phyloP scores from a whole-genome alignment of 1,140 invertebrate species.

The Diabrotica undecimpunctata region DNA sequence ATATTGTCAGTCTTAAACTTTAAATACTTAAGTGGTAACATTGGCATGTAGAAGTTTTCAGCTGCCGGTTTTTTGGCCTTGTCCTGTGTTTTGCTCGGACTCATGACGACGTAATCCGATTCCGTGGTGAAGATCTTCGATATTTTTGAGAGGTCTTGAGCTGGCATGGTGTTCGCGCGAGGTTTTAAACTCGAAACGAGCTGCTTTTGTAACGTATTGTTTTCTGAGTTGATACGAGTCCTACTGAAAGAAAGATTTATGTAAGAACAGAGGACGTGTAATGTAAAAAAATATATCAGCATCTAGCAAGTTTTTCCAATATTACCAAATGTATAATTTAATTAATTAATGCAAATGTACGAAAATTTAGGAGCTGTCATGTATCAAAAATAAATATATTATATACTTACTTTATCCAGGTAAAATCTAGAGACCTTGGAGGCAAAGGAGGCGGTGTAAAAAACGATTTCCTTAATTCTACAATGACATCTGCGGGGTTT shows the following conservation, averaged over 20 bases:
- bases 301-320: too few relatives aligned
- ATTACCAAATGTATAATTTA: too few relatives aligned
- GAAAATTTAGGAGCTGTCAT: too few relatives aligned
- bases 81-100: conserved; percentile 26
- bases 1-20: conserved; percentile 34
- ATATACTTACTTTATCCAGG: background rate
- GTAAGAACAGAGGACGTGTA: background rate
- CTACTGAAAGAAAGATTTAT: background rate
- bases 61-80: conserved; percentile 23
- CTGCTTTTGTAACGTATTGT: background rate
- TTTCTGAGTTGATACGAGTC: background rate
- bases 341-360: too few relatives aligned
- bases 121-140: conserved; percentile 37
- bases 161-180: conserved; percentile 38
- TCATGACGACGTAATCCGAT: conserved; percentile 42
- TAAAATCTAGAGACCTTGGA: conserved; percentile 23
- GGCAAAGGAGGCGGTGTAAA: conserved; percentile 40
- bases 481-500: conserved; percentile 39
- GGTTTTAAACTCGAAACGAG: conserved; percentile 27
- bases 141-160: conserved; percentile 37
- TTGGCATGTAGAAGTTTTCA: conserved; percentile 40
- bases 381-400: background rate
- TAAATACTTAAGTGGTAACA: conserved; percentile 35
- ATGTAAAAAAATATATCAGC: background rate
- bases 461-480: conserved; percentile 26